These are phyloP conservation scores for Hyles lineata DNA, from an alignment of 2,888 invertebrate species.

Conservation along the genomic window DNA sequence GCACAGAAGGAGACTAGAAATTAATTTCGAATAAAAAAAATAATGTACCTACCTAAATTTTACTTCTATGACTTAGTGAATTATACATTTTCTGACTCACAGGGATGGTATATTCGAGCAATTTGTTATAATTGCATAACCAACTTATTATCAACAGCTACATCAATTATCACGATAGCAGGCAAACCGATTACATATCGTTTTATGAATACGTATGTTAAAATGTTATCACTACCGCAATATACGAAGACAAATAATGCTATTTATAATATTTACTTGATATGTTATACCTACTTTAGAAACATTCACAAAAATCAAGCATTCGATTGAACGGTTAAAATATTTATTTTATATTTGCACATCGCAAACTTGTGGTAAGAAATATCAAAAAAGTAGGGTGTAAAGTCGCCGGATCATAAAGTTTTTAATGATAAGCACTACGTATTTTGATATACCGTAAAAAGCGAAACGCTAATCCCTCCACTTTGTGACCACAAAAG, in stretches of 20 bases:
- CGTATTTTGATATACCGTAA: too few species aligned
- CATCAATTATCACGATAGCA: conserved; percentile 31
- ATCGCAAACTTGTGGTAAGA: too few species aligned
- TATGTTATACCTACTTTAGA: background rate
- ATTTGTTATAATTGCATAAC: conserved; percentile 31
- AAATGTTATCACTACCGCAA: conserved; percentile 21
- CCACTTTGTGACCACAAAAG: too few species aligned
- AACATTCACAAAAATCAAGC: background rate
- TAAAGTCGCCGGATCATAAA: too few species aligned
- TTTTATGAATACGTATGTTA: conserved; percentile 21
- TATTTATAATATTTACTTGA: background rate
- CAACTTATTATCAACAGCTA: conserved; percentile 29
- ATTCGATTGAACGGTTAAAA: background rate
- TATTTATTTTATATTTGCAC: too few species aligned
- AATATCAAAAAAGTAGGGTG: too few species aligned
- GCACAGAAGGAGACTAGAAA: too few species aligned
- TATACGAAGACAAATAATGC: background rate
- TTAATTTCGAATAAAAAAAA: too few species aligned
- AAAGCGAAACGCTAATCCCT: too few species aligned
- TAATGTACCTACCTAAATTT: too few species aligned
- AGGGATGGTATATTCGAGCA: background rate
- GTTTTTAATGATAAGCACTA: too few species aligned
- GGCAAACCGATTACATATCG: conserved; percentile 14
- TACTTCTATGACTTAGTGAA: too few species aligned
- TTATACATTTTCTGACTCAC: background rate